These are phyloP conservation scores for Mamestra configurata DNA, from an alignment of 1,140 invertebrate species.

Conservation along the genomic window DNA sequence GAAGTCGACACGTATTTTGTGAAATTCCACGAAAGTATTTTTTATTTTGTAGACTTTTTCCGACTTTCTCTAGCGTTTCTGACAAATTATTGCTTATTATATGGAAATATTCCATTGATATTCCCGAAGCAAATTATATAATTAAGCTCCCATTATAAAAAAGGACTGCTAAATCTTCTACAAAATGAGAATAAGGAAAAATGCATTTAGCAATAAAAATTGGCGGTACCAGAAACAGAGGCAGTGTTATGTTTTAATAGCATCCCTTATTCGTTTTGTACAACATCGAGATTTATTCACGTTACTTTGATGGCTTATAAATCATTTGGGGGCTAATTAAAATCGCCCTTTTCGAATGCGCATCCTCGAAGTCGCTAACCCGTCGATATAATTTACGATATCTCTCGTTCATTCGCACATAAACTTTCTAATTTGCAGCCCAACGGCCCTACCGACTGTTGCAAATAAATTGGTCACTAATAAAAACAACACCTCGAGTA, in stretches of 20 bases:
- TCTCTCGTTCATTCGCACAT: slow-evolving; percentile 73
- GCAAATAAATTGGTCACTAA: slow-evolving; percentile 74
- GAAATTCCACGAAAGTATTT: not conserved
- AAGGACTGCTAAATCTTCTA: not conserved
- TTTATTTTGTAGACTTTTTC: not conserved
- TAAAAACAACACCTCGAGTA: slow-evolving; percentile 80
- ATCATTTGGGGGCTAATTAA: slow-evolving; percentile 82
- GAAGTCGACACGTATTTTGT: not conserved
- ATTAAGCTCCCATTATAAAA: not conserved
- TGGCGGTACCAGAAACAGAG: slow-evolving; percentile 35
- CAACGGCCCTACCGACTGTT: slow-evolving; percentile 56
- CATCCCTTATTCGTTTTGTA: slow-evolving; percentile 48
- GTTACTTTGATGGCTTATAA: slow-evolving; percentile 77
- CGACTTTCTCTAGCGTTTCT: not conserved
- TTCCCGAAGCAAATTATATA: not conserved
- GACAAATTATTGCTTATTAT: not conserved
- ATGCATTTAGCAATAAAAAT: slow-evolving; percentile 25
- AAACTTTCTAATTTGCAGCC: slow-evolving; percentile 85
- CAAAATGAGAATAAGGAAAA: not conserved
- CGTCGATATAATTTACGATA: slow-evolving; percentile 83
- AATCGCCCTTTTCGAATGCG: slow-evolving; percentile 70
- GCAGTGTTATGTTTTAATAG: slow-evolving; percentile 46
- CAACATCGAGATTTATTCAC: slow-evolving; percentile 65
- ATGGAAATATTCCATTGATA: too few species aligned
- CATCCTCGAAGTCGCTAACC: slow-evolving; percentile 68